phyloP scores from a whole-genome alignment of 2,888 invertebrate genomes.

The Pilophorus perplexus region DNA sequence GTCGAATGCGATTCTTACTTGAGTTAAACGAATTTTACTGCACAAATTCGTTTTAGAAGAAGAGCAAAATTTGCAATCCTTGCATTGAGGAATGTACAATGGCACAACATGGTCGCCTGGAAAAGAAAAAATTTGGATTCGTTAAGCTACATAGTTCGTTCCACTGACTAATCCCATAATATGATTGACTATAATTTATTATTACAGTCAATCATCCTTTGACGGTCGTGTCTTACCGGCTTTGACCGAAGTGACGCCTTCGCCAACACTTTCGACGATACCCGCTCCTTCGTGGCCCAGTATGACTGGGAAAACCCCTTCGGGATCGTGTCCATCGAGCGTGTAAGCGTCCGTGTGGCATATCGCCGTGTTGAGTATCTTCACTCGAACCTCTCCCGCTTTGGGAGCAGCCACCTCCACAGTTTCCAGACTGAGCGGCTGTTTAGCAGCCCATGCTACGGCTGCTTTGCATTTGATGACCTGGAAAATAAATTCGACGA shows the following conservation, averaged over 20 bases:
- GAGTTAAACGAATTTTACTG: conserved; percentile 81
- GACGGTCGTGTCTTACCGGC: conserved; percentile 64
- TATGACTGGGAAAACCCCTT: conserved; percentile 87
- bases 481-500: too few relatives aligned
- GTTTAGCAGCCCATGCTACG: conserved; percentile 92
- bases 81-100: conserved; percentile 93
- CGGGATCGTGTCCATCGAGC: conserved; percentile 81
- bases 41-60: conserved; percentile 96
- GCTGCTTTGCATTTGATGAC: conserved; percentile 88
- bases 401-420: conserved; percentile 93
- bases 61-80: conserved; percentile 93
- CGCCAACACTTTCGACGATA: conserved; percentile 50
- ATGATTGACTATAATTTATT: not conserved
- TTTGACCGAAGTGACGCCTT: conserved; percentile 65
- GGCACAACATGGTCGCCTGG: conserved; percentile 94
- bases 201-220: not conserved
- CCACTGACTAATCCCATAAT: too few relatives aligned
- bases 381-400: conserved; percentile 84
- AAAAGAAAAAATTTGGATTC: conserved; percentile 46
- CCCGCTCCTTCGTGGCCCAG: conserved; percentile 91
- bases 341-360: conserved; percentile 95
- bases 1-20: too few relatives aligned
- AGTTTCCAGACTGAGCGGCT: conserved; percentile 84
- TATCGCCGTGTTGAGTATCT: conserved; percentile 75
- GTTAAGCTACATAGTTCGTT: not conserved